Conservation (phyloP, 2,888 invertebrate species). For the Protula sp. region DNA sequence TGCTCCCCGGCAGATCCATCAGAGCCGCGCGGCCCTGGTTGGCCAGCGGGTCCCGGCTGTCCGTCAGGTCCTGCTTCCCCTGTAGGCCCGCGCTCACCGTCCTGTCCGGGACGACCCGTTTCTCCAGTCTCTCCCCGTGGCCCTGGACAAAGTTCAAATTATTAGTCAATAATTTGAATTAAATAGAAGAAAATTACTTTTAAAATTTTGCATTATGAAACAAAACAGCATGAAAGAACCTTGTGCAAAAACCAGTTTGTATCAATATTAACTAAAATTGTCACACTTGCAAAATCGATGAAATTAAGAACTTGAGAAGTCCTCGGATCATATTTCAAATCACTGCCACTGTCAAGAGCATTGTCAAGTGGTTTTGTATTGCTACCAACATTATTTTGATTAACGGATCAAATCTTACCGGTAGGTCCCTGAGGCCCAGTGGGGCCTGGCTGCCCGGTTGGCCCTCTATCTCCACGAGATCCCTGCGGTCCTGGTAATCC, state of each 20-base stretch:
- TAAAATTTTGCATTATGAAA: no score
- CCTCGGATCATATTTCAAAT: background rate
- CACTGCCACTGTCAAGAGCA: no score
- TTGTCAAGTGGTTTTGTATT: no score
- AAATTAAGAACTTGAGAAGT: no score
- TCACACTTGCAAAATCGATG: no score
- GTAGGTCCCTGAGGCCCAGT: conserved; percentile 5
- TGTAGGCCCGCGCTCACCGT: conserved; percentile 4
- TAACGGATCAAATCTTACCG: no score
- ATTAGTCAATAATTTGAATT: background rate
- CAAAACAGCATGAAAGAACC: no score
- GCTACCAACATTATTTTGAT: no score
- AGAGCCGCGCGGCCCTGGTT: conserved; percentile 4
- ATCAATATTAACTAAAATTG: no score
- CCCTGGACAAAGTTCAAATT: conserved; percentile 1
- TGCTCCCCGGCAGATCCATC: background rate
- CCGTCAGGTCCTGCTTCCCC: conserved; percentile 11
- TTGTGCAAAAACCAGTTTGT: no score
- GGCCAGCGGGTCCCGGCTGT: conserved; percentile 7
- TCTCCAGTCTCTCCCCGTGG: conserved; percentile 4
- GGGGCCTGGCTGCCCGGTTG: conserved; percentile 2
- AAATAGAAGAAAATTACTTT: no score
- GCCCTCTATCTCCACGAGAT: background rate
- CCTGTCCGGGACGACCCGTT: conserved; percentile 6
- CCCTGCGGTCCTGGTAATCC: conserved; percentile 1